Base-by-base conservation (phyloP, 2,113 vertebrate genomes). In the Ellobius talpinus region DNA sequence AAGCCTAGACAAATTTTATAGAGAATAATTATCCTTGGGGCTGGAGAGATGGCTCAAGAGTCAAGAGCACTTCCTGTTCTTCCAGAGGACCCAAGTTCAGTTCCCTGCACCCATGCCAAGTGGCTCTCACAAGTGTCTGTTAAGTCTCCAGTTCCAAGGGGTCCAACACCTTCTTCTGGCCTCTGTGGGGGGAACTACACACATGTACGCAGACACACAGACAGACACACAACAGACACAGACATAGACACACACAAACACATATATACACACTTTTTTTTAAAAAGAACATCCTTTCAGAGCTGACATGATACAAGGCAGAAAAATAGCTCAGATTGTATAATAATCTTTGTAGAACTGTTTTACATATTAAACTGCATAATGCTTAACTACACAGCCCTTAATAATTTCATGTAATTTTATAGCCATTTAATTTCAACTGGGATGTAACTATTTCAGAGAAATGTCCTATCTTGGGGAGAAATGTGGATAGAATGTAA, bases 391-490 rank as follows among this genome's bases (percentile, higher is more conserved):
- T 73, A 79, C 85, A 89, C 2, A 90, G 45, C 70, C 63, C 42
- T 92, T 68, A 94, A 87, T 55, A 94, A 95, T 47, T 68, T 50
- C 86, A 93, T 55, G 11, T 55, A 55, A 70, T 65, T 81, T 94
- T 90, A 81, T 19, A 90, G 81, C 73, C 78, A 94, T 66, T 81
- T 78, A 68, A 94, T 92, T 95, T 92, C 33, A 95, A 72, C 93
- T 58, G 86, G 68, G 55, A 77, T 90, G 36, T 61, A 65, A 81
- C 47, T 76, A 88, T 76, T 85, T 95, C 50, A 76, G 95, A 61
- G 90, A 90, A 92, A 90, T 39, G 26, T 77, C 77, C 45, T 92
- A 79, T 29, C 58, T 52, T 42, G 21, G 58, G 58, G 58, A 21
- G 19, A 21, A 21, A 19, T 58, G 58, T 58, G 58, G 58, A 58